Evolutionary conservation across 2,888 invertebrate species (phyloP).

Genomic region (Scelioninae gen. 1): DNA sequence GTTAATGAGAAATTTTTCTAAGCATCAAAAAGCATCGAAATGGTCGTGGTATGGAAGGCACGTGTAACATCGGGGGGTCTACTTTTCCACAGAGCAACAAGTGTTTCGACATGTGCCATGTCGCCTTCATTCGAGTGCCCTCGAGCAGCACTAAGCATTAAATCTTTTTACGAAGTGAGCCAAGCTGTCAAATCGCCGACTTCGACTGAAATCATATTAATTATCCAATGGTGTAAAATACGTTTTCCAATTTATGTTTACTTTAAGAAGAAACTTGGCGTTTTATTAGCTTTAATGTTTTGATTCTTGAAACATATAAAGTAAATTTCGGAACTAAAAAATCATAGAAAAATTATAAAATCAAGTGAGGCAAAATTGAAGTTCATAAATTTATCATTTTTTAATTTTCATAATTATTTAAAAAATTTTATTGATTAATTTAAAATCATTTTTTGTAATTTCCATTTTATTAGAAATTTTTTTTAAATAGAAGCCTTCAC

Average conservation of each 20-base stretch:
- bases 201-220: conserved; percentile 43
- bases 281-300: too few relatives aligned
- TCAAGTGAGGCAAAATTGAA: too few relatives aligned
- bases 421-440: too few relatives aligned
- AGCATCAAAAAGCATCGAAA: conserved; percentile 6
- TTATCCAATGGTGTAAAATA: conserved; percentile 31
- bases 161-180: conserved; percentile 52
- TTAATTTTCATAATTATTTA: too few relatives aligned
- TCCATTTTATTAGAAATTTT: too few relatives aligned
- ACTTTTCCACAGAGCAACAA: conserved; percentile 80
- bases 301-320: too few relatives aligned
- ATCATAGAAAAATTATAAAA: too few relatives aligned
- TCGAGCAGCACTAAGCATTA: conserved; percentile 27
- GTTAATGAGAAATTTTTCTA: conserved; percentile 24
- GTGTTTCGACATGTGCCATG: conserved; percentile 79
- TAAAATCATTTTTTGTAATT: too few relatives aligned
- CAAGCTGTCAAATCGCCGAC: conserved; percentile 41
- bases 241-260: background rate
- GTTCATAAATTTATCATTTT: too few relatives aligned
- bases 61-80: conserved; percentile 80
- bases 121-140: conserved; percentile 58
- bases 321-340: too few relatives aligned
- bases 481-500: too few relatives aligned
- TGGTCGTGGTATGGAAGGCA: conserved; percentile 76
- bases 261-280: background rate